Evolutionary conservation across 2,888 invertebrate genomes (phyloP).

Genomic region (Podotricha telesiphe): DNA sequence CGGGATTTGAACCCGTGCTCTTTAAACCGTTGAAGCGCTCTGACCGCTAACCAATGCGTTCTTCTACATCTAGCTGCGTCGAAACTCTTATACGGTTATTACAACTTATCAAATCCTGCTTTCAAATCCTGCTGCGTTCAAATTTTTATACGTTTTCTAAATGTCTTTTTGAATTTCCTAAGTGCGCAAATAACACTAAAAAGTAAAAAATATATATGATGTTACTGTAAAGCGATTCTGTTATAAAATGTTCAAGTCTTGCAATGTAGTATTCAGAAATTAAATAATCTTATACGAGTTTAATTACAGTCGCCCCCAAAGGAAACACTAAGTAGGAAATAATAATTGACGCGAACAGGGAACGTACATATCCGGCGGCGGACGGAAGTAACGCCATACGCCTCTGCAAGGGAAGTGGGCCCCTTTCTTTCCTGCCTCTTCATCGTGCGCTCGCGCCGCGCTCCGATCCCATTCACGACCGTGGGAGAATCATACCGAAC

Average conservation of each 20-base stretch:
- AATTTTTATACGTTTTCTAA: too few relatives aligned
- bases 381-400: constrained; percentile 75
- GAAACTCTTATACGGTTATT: too few relatives aligned
- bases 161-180: too few relatives aligned
- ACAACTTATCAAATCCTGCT: too few relatives aligned
- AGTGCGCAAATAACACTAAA: too few relatives aligned
- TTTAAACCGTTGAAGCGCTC: too few relatives aligned
- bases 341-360: constrained; percentile 76
- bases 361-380: constrained; percentile 74
- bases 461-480: constrained; percentile 65
- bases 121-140: too few relatives aligned
- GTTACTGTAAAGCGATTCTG: background rate
- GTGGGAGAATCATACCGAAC: constrained; percentile 73
- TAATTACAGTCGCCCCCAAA: constrained; percentile 54
- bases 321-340: constrained; percentile 78
- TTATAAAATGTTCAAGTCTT: background rate
- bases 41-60: too few relatives aligned
- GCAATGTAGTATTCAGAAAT: constrained; percentile 18
- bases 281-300: constrained; percentile 41
- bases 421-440: constrained; percentile 73
- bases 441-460: constrained; percentile 47
- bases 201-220: too few relatives aligned
- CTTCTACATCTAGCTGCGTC: too few relatives aligned
- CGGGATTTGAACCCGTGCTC: too few relatives aligned
- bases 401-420: constrained; percentile 74